phyloP scores from a whole-genome alignment of 2,888 invertebrate species.

The Callyntrura sp. region DNA sequence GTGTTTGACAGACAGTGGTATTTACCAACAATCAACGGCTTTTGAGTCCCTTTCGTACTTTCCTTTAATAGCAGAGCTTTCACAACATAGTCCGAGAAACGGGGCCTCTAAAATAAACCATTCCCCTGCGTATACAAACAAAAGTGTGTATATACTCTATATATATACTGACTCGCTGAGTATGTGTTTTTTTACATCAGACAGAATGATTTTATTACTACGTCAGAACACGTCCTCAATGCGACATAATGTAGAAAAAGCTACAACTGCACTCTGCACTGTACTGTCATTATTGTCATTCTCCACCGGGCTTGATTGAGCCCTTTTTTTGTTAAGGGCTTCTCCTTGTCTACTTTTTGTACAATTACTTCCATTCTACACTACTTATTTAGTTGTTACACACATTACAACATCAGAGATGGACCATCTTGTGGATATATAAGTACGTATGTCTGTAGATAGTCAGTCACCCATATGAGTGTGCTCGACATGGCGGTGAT shows the following conservation, averaged over 20 bases:
- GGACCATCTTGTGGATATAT: constrained; percentile 9
- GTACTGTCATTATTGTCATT: not conserved
- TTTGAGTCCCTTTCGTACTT: too few species aligned
- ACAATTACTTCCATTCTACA: not conserved
- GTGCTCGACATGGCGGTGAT: not conserved
- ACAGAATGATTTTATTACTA: not conserved
- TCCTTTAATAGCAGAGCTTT: too few species aligned
- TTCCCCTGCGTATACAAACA: too few species aligned
- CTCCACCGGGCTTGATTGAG: constrained; percentile 66
- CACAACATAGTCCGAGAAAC: too few species aligned
- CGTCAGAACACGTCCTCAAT: constrained; percentile 23
- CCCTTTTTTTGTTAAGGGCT: constrained; percentile 73
- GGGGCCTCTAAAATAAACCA: too few species aligned
- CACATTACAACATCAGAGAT: constrained; percentile 10
- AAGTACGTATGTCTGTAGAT: not conserved
- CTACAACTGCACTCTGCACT: constrained; percentile 48
- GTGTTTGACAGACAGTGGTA: too few species aligned
- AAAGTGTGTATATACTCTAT: too few species aligned
- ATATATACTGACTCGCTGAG: too few species aligned
- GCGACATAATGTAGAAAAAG: constrained; percentile 32
- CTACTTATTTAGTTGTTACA: constrained; percentile 17
- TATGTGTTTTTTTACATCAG: not conserved
- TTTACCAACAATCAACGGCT: too few species aligned
- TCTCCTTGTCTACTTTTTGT: constrained; percentile 27
- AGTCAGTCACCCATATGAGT: not conserved